A percentile compares a stretch with the other conserved stretches of the same genome.
These are phyloP conservation scores for Muscidifurax raptorellus DNA, from an alignment of 1,140 invertebrate species.

Conservation along the genomic window DNA sequence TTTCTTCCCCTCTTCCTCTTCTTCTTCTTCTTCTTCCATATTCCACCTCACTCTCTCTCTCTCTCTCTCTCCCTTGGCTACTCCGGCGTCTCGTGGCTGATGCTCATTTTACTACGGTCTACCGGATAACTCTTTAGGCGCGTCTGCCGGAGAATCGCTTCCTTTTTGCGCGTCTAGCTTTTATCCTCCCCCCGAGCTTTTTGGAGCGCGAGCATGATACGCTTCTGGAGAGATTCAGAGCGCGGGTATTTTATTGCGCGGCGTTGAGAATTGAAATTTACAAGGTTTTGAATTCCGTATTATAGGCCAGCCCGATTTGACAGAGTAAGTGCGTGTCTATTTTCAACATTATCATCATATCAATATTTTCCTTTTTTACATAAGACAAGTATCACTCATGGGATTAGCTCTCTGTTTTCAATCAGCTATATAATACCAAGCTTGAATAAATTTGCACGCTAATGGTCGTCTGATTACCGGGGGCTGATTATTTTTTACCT, in stretches of 20 bases:
- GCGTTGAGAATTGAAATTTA: not conserved
- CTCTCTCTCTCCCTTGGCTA: not conserved
- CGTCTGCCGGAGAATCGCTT: not conserved
- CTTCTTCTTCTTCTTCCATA: conserved; percentile 48
- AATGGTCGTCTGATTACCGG: not conserved
- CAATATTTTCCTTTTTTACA: not conserved
- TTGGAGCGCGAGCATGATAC: not conserved
- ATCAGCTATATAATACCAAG: not conserved
- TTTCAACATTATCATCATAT: not conserved
- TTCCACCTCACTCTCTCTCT: not conserved
- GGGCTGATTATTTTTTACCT: not conserved
- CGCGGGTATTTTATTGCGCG: not conserved
- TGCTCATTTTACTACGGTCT: conserved; percentile 1
- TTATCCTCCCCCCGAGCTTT: not conserved
- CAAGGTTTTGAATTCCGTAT: not conserved
- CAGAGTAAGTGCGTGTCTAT: not conserved
- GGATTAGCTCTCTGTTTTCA: not conserved
- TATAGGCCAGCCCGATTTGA: not conserved
- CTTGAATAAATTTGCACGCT: not conserved
- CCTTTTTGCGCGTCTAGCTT: not conserved
- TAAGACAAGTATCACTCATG: not conserved
- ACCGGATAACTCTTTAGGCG: not conserved
- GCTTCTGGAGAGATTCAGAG: not conserved
- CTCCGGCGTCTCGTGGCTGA: not conserved
- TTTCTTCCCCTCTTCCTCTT: conserved; percentile 56